Base-by-base conservation (phyloP, 2,797 vertebrate species). In the Emydoidea blandingii region DNA sequence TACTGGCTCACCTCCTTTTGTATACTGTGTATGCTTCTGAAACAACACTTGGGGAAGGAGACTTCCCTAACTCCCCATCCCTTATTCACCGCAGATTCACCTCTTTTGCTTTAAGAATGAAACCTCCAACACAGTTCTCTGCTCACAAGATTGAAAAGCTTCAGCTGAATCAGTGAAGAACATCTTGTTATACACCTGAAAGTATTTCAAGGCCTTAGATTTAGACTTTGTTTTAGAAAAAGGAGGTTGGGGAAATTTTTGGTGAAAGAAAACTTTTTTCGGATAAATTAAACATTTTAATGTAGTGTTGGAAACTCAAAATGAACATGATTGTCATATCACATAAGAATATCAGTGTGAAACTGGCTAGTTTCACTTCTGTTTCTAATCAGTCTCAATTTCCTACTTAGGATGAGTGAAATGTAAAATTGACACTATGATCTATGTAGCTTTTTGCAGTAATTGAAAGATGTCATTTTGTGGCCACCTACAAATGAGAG, bases 11-110 rank as follows among this genome's bases (percentile, higher is more conserved):
- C 10, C 14, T 62, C 83, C 50, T 49, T 82, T 31, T 7, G 65
- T 41, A 7, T 11, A 5, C 41, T 31, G 7, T 9, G 62, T 18
- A 25, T 31, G 11, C 18, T 47, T 59, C 62, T 47, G 12, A 83
- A 7, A 1, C 1, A 5, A 25, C 62, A 78, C 0, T 25, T 65
- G 74, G 54, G 0, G 0, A 2, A 1, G 7, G 15, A 12, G 12
- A 8, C 53, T 74, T 5, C 49, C 44, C 41, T 25, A 1, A 79
- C 57, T 31, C 29, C 56, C 4, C 27, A 14, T 2, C 0, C 2
- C 0, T 72, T 74, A 0, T 16, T 76, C 12, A 31, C 1, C 29
- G 19, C 41, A 4, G 2, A 10, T 9, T 76, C 12, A n/a, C 79
- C 16, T 16, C 6, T 78, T 47, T 18, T 59, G n/a, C 76, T 84